A percentile compares a stretch with the other conserved stretches of the same genome.
These are phyloP conservation scores for Luidia sarsii DNA, from an alignment of 53 echinoderm and acorn worm species.

Conservation along the genomic window DNA sequence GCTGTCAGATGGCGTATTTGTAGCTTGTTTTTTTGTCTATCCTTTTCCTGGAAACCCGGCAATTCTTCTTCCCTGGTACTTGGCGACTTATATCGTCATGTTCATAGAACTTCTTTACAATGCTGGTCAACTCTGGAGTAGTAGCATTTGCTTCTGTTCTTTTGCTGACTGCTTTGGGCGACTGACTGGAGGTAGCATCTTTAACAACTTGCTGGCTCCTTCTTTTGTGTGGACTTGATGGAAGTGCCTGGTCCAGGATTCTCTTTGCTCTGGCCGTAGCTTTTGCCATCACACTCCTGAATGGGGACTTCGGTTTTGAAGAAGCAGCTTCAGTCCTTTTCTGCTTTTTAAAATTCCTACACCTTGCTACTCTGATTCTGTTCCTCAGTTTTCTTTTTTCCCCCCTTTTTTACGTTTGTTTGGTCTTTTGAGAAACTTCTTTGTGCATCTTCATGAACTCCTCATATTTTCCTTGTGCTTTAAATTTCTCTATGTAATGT, in stretches of 20 bases:
- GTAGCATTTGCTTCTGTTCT: constrained; percentile 10
- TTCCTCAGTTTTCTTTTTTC: neutral
- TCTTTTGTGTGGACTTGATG: neutral
- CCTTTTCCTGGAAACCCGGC: neutral
- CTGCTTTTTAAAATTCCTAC: constrained; percentile 18
- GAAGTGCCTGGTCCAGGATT: constrained; percentile 14
- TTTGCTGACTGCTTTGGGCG: neutral
- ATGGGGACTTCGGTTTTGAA: constrained; percentile 5
- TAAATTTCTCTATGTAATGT: neutral
- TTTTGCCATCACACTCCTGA: constrained; percentile 11
- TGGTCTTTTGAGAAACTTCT: constrained; percentile 7
- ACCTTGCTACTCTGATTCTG: constrained; percentile 12
- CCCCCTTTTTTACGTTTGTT: neutral
- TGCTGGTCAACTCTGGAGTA: neutral
- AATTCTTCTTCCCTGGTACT: constrained; percentile 38
- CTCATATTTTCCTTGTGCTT: neutral
- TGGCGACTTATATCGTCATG: constrained; percentile 34
- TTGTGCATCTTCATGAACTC: constrained; percentile 14
- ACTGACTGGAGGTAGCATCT: neutral
- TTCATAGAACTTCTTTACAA: constrained; percentile 20
- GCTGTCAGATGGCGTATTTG: constrained; percentile 28
- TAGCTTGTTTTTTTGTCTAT: constrained; percentile 32
- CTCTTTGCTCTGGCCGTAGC: constrained; percentile 54
- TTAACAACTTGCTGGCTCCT: neutral
- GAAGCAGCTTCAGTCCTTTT: constrained; percentile 14